A percentile compares a stretch with the other conserved stretches of the same genome.
phyloP scores from a whole-genome alignment of 2,113 vertebrate species.

The Psittacara wagleri region DNA sequence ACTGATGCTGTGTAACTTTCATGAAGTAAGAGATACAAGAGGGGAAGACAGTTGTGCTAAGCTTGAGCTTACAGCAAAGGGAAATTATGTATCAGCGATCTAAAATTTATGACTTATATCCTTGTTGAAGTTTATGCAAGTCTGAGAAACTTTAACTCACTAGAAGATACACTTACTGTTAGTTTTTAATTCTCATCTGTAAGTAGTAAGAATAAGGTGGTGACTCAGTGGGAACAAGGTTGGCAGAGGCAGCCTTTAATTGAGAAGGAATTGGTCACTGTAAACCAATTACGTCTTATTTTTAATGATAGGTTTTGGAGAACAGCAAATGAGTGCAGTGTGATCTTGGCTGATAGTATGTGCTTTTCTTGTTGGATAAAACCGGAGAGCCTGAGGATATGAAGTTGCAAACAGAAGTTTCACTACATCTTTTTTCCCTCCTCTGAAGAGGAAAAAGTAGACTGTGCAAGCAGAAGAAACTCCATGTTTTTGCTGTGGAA shows the following conservation, averaged over 20 bases:
- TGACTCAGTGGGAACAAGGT: not conserved
- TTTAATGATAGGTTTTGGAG: constrained; percentile 39
- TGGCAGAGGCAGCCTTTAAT: not conserved
- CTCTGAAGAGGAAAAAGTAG: not conserved
- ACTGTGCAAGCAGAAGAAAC: not conserved
- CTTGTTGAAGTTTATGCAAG: not conserved
- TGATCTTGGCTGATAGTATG: constrained; percentile 14
- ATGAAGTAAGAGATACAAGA: not conserved
- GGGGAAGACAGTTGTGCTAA: not conserved
- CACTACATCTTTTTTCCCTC: not conserved
- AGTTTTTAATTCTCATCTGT: not conserved
- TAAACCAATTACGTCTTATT: not conserved
- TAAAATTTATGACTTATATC: not conserved
- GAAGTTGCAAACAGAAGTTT: not conserved
- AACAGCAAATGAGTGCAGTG: not conserved
- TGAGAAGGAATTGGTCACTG: not conserved
- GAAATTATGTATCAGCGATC: not conserved
- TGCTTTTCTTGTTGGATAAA: not conserved
- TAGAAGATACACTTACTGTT: not conserved
- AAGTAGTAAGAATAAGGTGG: not conserved
- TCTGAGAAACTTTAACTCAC: not conserved
- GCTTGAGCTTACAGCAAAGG: not conserved
- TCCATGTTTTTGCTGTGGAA: not conserved
- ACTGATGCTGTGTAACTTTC: not conserved
- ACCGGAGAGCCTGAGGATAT: not conserved